phyloP scores from a whole-genome alignment of 2,888 invertebrate species.

The Clivina fossor region DNA sequence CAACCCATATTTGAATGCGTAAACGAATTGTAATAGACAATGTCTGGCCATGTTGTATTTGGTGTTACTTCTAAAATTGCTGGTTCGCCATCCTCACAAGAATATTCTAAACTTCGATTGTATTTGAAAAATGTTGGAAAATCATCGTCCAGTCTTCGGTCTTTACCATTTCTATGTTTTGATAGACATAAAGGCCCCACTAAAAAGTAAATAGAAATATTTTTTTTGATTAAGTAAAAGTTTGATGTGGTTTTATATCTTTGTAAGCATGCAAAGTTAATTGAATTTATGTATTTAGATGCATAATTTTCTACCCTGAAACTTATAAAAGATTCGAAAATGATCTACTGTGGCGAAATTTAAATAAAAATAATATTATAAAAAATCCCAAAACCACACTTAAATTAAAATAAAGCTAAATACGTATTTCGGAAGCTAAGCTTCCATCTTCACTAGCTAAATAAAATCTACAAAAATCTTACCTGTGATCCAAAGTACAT shows the following conservation, averaged over 20 bases:
- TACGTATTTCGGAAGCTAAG: no score
- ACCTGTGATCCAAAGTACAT: no score
- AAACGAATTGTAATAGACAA: slow-evolving; percentile 91
- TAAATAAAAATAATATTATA: no score
- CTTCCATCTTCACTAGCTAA: no score
- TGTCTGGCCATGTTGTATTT: slow-evolving; percentile 87
- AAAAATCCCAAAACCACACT: no score
- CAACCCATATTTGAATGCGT: slow-evolving; percentile 95
- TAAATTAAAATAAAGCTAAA: no score
- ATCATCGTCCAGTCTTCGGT: slow-evolving; percentile 77
- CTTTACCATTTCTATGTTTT: slow-evolving; percentile 64
- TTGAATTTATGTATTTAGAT: no score
- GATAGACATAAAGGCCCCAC: slow-evolving; percentile 81
- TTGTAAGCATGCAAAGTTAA: no score
- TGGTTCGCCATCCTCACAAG: slow-evolving; percentile 73
- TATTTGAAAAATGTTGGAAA: slow-evolving; percentile 80
- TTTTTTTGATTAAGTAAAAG: neutral
- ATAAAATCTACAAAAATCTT: no score
- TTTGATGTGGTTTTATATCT: neutral
- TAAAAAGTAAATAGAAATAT: slow-evolving; percentile 44
- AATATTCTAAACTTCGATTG: slow-evolving; percentile 72
- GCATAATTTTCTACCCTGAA: no score
- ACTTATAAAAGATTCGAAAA: no score
- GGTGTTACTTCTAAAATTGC: slow-evolving; percentile 79
- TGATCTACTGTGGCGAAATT: no score